A percentile compares a stretch with the other conserved stretches of the same genome.
phyloP scores from a whole-genome alignment of 2,888 invertebrate species.

The Ditylenchus weischeri region DNA sequence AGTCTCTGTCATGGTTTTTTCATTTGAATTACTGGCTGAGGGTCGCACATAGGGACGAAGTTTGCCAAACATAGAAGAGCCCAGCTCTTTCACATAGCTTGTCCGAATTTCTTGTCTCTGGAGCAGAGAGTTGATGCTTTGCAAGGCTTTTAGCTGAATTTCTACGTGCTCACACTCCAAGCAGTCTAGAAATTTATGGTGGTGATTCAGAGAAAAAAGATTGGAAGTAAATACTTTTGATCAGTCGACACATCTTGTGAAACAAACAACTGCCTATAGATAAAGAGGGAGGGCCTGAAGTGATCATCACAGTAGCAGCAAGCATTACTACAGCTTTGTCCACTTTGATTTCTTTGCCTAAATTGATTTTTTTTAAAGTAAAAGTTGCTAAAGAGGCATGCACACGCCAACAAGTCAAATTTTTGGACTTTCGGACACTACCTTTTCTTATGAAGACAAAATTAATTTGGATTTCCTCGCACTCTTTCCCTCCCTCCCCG shows the following conservation, averaged over 20 bases:
- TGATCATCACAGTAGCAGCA: slow-evolving; percentile 81
- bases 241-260: slow-evolving; percentile 68
- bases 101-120: slow-evolving; percentile 71
- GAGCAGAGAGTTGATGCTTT: slow-evolving; percentile 75
- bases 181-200: slow-evolving; percentile 2
- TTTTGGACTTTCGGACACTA: too few relatives aligned
- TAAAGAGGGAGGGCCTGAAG: slow-evolving; percentile 72
- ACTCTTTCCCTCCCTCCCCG: too few relatives aligned
- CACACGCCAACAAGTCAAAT: too few relatives aligned
- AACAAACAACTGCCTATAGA: slow-evolving; percentile 77
- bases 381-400: too few relatives aligned
- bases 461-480: too few relatives aligned
- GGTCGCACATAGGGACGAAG: slow-evolving; percentile 33
- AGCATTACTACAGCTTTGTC: slow-evolving; percentile 83
- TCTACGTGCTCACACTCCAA: slow-evolving; percentile 54
- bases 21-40: slow-evolving; percentile 9
- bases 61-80: slow-evolving; percentile 68
- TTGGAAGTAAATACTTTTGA: slow-evolving; percentile 9
- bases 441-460: too few relatives aligned
- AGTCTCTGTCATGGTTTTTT: slow-evolving; percentile 62
- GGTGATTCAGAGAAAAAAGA: too few relatives aligned
- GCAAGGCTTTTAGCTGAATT: slow-evolving; percentile 76
- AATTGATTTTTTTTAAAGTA: slow-evolving; percentile 22
- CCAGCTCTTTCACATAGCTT: slow-evolving; percentile 78
- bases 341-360: slow-evolving; percentile 45